phyloP scores from a whole-genome alignment of 2,797 vertebrate genomes.

The Enoplosus armatus region DNA sequence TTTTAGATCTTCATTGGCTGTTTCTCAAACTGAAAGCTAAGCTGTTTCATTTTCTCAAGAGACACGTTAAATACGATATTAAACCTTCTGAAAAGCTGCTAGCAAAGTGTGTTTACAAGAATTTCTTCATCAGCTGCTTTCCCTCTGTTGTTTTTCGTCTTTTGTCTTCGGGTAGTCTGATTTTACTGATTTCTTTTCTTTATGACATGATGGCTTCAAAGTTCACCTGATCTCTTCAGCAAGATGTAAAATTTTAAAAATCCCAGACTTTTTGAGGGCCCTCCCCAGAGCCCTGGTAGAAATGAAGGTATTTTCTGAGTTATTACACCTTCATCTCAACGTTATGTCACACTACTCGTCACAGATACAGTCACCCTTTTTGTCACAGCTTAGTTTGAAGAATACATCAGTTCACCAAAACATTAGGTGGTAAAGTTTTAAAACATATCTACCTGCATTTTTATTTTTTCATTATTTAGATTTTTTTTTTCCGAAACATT shows the following conservation, averaged over 20 bases:
- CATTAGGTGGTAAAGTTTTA: neutral
- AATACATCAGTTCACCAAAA: neutral
- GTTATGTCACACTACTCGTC: neutral
- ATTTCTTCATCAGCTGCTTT: neutral
- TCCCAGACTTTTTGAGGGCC: neutral
- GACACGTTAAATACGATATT: too few relatives aligned
- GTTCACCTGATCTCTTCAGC: neutral
- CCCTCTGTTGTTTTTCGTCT: too few relatives aligned
- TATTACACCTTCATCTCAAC: neutral
- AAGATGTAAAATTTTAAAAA: too few relatives aligned
- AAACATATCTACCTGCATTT: slow-evolving; percentile 68
- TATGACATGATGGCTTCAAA: neutral
- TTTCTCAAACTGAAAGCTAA: too few relatives aligned
- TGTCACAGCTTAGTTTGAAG: neutral
- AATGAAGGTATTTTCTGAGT: neutral
- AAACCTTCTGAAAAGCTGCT: neutral
- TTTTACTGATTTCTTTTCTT: neutral
- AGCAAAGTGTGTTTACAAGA: neutral
- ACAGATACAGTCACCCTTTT: neutral
- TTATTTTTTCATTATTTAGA: too few relatives aligned
- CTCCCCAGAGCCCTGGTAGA: neutral
- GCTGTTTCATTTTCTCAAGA: neutral
- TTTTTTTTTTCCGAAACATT: too few relatives aligned
- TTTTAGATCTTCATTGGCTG: neutral
- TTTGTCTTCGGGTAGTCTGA: neutral